These are phyloP conservation scores for Xestobium rufovillosum DNA, from an alignment of 2,888 invertebrate genomes.

Conservation along the genomic window DNA sequence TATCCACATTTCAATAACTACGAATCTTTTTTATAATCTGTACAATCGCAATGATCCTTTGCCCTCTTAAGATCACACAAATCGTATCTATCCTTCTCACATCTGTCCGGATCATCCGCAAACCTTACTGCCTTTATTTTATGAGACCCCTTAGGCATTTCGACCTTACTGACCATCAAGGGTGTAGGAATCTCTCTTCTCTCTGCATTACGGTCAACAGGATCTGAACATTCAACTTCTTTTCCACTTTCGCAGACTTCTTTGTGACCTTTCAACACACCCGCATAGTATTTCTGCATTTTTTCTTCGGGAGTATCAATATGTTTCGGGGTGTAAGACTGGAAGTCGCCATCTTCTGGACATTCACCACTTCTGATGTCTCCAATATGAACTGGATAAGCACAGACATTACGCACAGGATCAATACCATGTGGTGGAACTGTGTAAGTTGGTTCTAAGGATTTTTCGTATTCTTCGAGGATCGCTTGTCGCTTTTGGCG, in stretches of 20 bases:
- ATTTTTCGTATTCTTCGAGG: slow-evolving; percentile 36
- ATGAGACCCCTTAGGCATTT: slow-evolving; percentile 33
- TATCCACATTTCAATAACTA: slow-evolving; percentile 5
- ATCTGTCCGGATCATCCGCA: slow-evolving; percentile 32
- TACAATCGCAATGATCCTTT: slow-evolving; percentile 35
- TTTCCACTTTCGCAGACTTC: slow-evolving; percentile 30
- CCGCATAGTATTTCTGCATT: slow-evolving; percentile 37
- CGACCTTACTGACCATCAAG: slow-evolving; percentile 34
- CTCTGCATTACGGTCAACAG: slow-evolving; percentile 7
- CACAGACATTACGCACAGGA: slow-evolving; percentile 33
- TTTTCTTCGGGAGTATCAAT: slow-evolving; percentile 40
- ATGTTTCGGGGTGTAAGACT: slow-evolving; percentile 34
- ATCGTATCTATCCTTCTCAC: slow-evolving; percentile 33
- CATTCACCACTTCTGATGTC: slow-evolving; percentile 32
- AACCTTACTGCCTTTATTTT: slow-evolving; percentile 34
- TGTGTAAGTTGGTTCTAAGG: slow-evolving; percentile 29
- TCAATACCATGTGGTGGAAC: slow-evolving; percentile 38
- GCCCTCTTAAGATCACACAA: slow-evolving; percentile 35
- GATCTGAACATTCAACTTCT: slow-evolving; percentile 15
- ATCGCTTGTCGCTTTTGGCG: slow-evolving; percentile 26
- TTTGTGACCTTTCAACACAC: slow-evolving; percentile 35
- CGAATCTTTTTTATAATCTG: slow-evolving; percentile 30
- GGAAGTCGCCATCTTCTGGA: slow-evolving; percentile 29
- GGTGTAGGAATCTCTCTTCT: slow-evolving; percentile 22
- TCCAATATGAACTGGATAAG: slow-evolving; percentile 33